Conservation (phyloP, 2,888 invertebrate genomes). For the Machimus rusticus region DNA sequence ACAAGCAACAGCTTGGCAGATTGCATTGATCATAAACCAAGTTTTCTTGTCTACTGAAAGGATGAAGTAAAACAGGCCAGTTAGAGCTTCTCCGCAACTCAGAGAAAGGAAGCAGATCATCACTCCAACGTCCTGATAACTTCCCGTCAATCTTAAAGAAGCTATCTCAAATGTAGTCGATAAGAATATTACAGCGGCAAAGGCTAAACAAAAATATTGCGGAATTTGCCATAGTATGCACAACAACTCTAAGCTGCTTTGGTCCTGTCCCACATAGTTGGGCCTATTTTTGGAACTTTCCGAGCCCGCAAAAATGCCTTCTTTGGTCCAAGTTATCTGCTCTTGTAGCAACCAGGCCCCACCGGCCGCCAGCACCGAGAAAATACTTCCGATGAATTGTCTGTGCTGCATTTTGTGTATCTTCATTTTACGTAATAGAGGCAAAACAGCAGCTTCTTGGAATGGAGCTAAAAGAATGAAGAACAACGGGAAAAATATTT, state of each 20-base stretch:
- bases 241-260: background rate
- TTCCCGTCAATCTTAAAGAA: background rate
- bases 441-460: background rate
- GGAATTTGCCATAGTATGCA: background rate
- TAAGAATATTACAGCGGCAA: background rate
- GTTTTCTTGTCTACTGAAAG: background rate
- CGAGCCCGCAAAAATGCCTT: background rate
- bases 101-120: background rate
- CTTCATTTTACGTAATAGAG: background rate
- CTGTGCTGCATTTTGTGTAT: background rate
- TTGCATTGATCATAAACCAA: background rate
- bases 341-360: background rate
- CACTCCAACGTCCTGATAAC: background rate
- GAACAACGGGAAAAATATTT: background rate
- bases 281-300: background rate
- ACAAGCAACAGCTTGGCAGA: background rate
- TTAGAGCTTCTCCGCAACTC: background rate
- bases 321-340: background rate
- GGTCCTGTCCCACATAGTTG: background rate
- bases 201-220: background rate
- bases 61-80: background rate
- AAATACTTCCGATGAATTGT: background rate
- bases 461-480: background rate
- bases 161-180: background rate
- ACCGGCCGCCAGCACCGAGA: background rate